phyloP scores from a whole-genome alignment of 1,140 invertebrate genomes.

The Heliconius himera region DNA sequence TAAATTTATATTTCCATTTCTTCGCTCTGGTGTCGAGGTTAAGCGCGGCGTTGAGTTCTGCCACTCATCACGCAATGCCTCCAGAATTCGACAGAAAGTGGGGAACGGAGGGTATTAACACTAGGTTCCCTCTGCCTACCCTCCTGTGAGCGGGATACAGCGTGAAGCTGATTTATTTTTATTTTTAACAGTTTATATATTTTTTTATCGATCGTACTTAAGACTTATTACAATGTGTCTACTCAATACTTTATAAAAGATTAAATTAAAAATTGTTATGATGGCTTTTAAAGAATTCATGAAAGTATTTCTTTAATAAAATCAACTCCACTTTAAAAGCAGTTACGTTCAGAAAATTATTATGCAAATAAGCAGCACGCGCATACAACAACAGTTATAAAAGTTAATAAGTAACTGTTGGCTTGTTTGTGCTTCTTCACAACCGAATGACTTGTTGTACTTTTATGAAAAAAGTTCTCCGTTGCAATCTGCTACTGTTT shows the following conservation, averaged over 20 bases:
- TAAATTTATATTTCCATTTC: no score
- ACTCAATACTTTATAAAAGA: background rate
- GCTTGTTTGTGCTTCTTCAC: slow-evolving; percentile 63
- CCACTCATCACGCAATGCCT: no score
- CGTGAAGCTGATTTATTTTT: no score
- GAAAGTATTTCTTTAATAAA: slow-evolving; percentile 11
- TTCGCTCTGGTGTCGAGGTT: no score
- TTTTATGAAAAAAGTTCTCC: slow-evolving; percentile 72
- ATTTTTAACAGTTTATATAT: no score
- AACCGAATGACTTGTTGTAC: slow-evolving; percentile 61
- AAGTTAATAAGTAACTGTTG: slow-evolving; percentile 77
- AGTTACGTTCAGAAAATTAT: slow-evolving; percentile 29
- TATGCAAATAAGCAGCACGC: slow-evolving; percentile 35
- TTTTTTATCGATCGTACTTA: no score
- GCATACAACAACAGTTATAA: slow-evolving; percentile 58
- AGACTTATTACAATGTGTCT: no score
- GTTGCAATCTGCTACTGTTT: slow-evolving; percentile 55
- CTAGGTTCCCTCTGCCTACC: no score
- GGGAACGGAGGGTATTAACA: no score
- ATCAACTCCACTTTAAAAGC: slow-evolving; percentile 7
- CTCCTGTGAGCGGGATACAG: no score
- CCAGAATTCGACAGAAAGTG: no score
- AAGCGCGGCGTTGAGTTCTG: no score
- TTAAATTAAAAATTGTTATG: slow-evolving; percentile 1
- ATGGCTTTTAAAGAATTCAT: slow-evolving; percentile 3